phyloP scores from a whole-genome alignment of 92 coral and sea anemone genomes.

The Hydrozoanthus gracilis region DNA sequence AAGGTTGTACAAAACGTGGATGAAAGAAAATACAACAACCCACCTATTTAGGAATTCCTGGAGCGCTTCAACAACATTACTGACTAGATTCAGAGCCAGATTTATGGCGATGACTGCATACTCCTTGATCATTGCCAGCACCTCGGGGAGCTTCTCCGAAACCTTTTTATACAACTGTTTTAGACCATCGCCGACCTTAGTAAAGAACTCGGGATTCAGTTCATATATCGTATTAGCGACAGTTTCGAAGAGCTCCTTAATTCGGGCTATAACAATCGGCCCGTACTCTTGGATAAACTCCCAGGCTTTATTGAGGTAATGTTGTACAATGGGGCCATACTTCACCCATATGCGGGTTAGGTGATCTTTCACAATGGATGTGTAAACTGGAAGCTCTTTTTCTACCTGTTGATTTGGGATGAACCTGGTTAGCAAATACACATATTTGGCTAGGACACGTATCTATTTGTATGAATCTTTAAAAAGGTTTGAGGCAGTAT shows the following conservation, averaged over 20 bases:
- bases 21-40: neutral
- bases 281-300: conserved; percentile 78
- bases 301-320: conserved; percentile 82
- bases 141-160: conserved; percentile 87
- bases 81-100: conserved; percentile 75
- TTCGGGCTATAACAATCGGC: conserved; percentile 74
- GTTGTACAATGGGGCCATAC: conserved; percentile 79
- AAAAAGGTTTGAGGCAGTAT: too few species aligned
- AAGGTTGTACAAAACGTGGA: too few species aligned
- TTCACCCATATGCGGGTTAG: conserved; percentile 66
- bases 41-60: conserved; percentile 33
- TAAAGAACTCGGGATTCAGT: conserved; percentile 93
- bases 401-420: conserved; percentile 66
- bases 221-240: conserved; percentile 77
- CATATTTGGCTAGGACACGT: neutral
- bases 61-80: conserved; percentile 55
- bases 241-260: conserved; percentile 61
- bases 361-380: conserved; percentile 64
- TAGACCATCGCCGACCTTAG: conserved; percentile 78
- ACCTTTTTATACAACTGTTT: conserved; percentile 83
- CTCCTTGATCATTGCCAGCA: conserved; percentile 91
- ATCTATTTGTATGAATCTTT: too few species aligned
- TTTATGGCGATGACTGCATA: conserved; percentile 87
- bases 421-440: neutral
- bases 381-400: conserved; percentile 75